phyloP scores from a whole-genome alignment of 92 coral and sea anemone genomes.

The Montipora capitata region DNA sequence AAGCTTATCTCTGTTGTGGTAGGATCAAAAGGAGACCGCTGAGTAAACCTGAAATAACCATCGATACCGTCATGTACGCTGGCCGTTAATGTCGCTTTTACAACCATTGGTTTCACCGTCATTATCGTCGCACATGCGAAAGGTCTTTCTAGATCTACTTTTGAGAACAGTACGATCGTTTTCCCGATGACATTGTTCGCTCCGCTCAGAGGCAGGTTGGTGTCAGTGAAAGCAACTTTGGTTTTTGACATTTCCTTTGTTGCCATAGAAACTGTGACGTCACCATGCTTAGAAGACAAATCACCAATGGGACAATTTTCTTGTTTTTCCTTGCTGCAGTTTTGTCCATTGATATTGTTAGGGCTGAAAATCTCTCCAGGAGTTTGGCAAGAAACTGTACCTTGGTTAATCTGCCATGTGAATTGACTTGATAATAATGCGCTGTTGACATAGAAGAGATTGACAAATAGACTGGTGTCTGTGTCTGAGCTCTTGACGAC shows the following conservation, averaged over 20 bases:
- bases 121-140: constrained; percentile 85
- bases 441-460: constrained; percentile 83
- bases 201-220: constrained; percentile 82
- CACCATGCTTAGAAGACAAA: constrained; percentile 69
- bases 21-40: constrained; percentile 90
- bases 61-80: constrained; percentile 81
- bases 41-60: constrained; percentile 81
- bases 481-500: constrained; percentile 59
- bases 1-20: constrained; percentile 79
- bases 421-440: constrained; percentile 32
- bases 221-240: constrained; percentile 72
- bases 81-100: constrained; percentile 75
- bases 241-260: constrained; percentile 70
- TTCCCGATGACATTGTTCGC: constrained; percentile 77
- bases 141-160: constrained; percentile 49
- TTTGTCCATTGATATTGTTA: background rate
- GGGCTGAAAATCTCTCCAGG: constrained; percentile 73
- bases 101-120: constrained; percentile 71
- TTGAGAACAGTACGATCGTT: constrained; percentile 71
- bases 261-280: constrained; percentile 76
- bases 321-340: constrained; percentile 60
- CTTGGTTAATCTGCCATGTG: constrained; percentile 68
- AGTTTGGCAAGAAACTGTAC: constrained; percentile 41
- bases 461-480: constrained; percentile 75
- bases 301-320: constrained; percentile 78